These are phyloP conservation scores for Erebia aethiops DNA, from an alignment of 2,888 invertebrate genomes.

Conservation along the genomic window DNA sequence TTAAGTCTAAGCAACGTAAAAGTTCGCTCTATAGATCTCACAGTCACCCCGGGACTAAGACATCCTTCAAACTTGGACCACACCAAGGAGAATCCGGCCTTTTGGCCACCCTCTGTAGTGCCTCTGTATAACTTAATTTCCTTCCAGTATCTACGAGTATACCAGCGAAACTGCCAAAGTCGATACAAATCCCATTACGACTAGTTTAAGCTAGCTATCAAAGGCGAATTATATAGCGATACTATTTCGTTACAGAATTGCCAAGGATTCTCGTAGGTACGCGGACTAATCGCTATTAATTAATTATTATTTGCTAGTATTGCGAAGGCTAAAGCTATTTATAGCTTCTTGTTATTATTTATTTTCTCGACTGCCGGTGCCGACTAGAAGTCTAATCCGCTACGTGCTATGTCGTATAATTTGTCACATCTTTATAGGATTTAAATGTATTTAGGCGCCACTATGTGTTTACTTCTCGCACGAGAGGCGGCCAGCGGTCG, in stretches of 20 bases:
- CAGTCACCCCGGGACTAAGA: no score
- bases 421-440: constrained; percentile 7
- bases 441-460: no score
- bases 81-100: background rate
- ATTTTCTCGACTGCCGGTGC: constrained; percentile 7
- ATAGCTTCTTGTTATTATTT: constrained; percentile 21
- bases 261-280: constrained; percentile 13
- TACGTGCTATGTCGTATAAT: constrained; percentile 11
- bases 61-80: background rate
- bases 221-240: constrained; percentile 11
- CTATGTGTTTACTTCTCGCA: no score
- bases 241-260: constrained; percentile 10
- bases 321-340: constrained; percentile 22
- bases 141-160: background rate
- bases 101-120: background rate
- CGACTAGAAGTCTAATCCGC: constrained; percentile 10
- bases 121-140: background rate
- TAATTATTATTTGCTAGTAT: constrained; percentile 21
- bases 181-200: constrained; percentile 11
- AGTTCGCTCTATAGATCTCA: no score
- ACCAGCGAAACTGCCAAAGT: background rate
- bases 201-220: constrained; percentile 13
- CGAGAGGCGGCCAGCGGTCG: no score
- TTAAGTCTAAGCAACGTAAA: no score
- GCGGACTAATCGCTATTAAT: constrained; percentile 20